Base-by-base conservation (phyloP, 1,140 invertebrate genomes). In the Bombus polaris region DNA sequence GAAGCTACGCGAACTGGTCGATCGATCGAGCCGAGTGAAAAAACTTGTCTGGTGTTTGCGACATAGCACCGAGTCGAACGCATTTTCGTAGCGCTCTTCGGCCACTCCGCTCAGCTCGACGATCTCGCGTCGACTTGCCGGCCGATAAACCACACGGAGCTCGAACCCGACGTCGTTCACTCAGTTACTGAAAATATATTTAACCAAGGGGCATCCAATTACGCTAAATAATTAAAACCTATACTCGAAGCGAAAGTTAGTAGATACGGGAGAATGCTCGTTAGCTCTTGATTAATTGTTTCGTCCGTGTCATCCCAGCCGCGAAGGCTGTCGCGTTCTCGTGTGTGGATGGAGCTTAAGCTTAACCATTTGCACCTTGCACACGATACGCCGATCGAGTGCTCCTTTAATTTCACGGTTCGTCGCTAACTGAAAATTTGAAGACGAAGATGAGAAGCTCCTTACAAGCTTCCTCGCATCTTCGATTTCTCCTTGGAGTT, bases 381-480 rank as follows among this genome's bases (percentile, higher is more conserved):
- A 65, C 28, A 25, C 74, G 44, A 66, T 78, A 85, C 44, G 78
- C 35, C 78, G 78, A 90, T 84, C 71, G 68, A 86, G 83, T 57
- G 73, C 76, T 39, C 83, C 76, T 79, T 88, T 89, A 89, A 91
- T 91, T 91, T 91, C 88, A 91, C 88, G 90, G 86, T 81, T 89
- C 83, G 84, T 22, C 66, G 84, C 71, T 88, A 44, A 59, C 44
- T 83, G 90, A 91, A 89, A 91, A 91, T 91, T 91, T 68, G 35
- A 42, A 65, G 42, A 37, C 65, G n/a, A 76, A 76, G 76, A 77
- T 62, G 85, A 84, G 85, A 15, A 79, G 65, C 77, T 74, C 35
- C 68, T 53, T 71, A 68, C 80, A 57, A 28, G n/a, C 42, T 35
- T 35, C 28, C 25, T n/a, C 42, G 42, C 22, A 28, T 73, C 78